Base-by-base conservation (phyloP, 2,888 invertebrate species). In the Nasonovia ribisnigri region DNA sequence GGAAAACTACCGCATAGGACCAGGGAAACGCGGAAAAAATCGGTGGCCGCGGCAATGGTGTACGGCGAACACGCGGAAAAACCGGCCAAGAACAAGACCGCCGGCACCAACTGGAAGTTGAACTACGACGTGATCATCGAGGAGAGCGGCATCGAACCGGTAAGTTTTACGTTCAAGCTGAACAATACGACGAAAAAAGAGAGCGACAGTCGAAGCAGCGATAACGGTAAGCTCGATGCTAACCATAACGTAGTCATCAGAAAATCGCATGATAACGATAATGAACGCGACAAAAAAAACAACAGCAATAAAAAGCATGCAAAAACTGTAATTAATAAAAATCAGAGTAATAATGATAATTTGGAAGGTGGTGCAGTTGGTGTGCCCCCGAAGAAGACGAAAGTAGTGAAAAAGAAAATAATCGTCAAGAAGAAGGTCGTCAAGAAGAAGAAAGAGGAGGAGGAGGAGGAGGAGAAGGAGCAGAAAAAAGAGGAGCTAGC, bases 401-500 rank as follows among this genome's bases (percentile, higher is more conserved):
- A 94, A 51, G 84, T 87, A 91, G 90, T 92, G 94, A 93, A 90
- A 67, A 94, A 94, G 91, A 94, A 94, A 88, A 94, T 94, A 88
- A 42, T 92, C 67, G 88, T 89, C n/a, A 91, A 88, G 42, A 90
- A 94, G 67, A 94, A 94, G 95, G 94, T 94, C 94, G 94, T 93
- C 95, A 95, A 67, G 95, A 95, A 94, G 95, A 94, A 94, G 95
- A 95, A 60, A 95, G 95, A 94, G 94, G 94, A 94, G 95, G 94
- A 36, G 95, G 94, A 90, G 95, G 95, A 84, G 94, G 94, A 67
- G 94, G 94, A 36, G 95, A 94, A 90, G 95, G 95, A 84, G 94
- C 94, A 67, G 94, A 94, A 36, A 29, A 84, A 16, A 26, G 86
- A 46, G 16, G 67, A 36, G n/a, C 16, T 4, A 36, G 20, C 77